These are phyloP conservation scores for Syngnathus acus DNA, from an alignment of 2,797 vertebrate genomes.

Conservation along the genomic window DNA sequence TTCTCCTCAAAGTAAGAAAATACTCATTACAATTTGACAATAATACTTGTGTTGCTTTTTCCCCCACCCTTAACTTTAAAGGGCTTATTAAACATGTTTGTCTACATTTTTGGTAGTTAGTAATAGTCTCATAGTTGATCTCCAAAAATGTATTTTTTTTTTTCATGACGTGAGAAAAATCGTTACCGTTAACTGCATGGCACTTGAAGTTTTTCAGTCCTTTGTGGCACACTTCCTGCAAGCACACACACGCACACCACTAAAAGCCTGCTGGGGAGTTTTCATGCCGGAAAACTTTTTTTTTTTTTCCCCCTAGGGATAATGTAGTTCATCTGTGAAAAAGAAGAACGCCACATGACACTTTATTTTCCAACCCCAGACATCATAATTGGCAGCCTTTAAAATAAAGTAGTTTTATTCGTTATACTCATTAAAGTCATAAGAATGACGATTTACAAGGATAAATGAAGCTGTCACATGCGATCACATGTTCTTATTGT, in stretches of 20 bases:
- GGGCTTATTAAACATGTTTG: no score
- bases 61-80: no score
- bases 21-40: neutral
- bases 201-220: neutral
- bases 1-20: slow-evolving; percentile 60
- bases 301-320: neutral
- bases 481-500: slow-evolving; percentile 21
- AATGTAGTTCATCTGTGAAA: slow-evolving; percentile 1
- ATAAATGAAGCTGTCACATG: slow-evolving; percentile 1
- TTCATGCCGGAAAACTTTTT: neutral
- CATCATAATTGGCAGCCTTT: neutral
- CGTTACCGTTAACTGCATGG: neutral
- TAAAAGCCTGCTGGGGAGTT: neutral
- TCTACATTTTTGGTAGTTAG: neutral
- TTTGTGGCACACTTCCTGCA: slow-evolving; percentile 3
- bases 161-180: neutral
- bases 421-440: neutral
- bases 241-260: neutral
- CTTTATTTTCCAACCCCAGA: neutral
- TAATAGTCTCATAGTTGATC: neutral
- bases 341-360: slow-evolving; percentile 8
- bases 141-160: neutral
- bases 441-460: neutral
- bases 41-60: no score
- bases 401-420: neutral